Conservation (phyloP, 1,140 invertebrate genomes). For the Campoletis sonorensis region DNA sequence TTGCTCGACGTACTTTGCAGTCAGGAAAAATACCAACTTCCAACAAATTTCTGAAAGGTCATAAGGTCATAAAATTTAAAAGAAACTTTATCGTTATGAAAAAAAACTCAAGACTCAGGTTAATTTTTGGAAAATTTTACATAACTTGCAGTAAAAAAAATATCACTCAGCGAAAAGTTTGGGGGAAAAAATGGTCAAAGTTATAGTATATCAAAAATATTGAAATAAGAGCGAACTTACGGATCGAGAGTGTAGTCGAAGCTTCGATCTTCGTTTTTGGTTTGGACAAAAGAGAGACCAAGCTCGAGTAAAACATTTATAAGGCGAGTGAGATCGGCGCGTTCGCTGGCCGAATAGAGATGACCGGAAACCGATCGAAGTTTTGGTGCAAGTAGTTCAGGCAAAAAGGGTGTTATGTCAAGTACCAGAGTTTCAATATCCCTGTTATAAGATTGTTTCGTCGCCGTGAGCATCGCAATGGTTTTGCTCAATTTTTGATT, state of each 20-base stretch:
- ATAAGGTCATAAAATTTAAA: no score
- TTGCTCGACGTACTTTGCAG: slow-evolving; percentile 64
- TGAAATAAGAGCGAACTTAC: slow-evolving; percentile 75
- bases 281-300: slow-evolving; percentile 91
- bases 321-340: slow-evolving; percentile 82
- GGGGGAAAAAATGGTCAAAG: no score
- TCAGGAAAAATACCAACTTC: slow-evolving; percentile 70
- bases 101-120: no score
- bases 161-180: no score
- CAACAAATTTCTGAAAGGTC: slow-evolving; percentile 72
- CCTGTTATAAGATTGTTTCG: slow-evolving; percentile 79
- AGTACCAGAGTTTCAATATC: slow-evolving; percentile 79
- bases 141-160: no score
- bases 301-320: slow-evolving; percentile 92
- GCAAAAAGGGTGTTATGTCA: slow-evolving; percentile 86
- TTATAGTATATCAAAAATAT: no score
- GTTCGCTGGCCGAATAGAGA: slow-evolving; percentile 87
- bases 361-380: slow-evolving; percentile 86
- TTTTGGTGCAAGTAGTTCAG: slow-evolving; percentile 85
- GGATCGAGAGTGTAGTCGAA: slow-evolving; percentile 91
- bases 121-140: no score
- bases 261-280: slow-evolving; percentile 85
- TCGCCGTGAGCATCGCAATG: slow-evolving; percentile 79
- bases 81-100: no score
- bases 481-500: slow-evolving; percentile 77